phyloP scores from a whole-genome alignment of 2,113 vertebrate species.

The Dicerorhinus sumatrensis region DNA sequence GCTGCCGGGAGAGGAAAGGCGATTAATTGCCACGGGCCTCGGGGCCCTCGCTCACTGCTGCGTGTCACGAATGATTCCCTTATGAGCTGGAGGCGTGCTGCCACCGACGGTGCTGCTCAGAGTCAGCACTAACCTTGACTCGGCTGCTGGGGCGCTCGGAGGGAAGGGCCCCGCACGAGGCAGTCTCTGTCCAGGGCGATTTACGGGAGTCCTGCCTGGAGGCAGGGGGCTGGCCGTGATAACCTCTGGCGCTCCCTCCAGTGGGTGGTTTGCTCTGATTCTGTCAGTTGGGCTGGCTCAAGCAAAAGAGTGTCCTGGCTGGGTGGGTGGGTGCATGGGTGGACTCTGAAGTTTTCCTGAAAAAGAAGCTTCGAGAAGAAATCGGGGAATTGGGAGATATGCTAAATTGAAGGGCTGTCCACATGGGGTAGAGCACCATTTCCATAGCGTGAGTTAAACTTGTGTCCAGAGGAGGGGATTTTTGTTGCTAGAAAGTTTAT shows the following conservation, averaged over 20 bases:
- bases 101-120: not conserved
- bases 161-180: not conserved
- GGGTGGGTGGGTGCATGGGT: no score
- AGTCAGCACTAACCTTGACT: conserved; percentile 79
- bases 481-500: not conserved
- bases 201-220: conserved; percentile 57
- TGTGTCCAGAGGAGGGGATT: accelerated
- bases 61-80: conserved; percentile 73
- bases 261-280: conserved; percentile 56
- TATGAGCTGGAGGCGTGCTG: conserved; percentile 34
- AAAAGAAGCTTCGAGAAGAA: not conserved
- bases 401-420: accelerated
- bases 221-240: conserved; percentile 18
- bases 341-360: not conserved
- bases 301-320: not conserved
- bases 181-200: conserved; percentile 24
- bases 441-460: not conserved
- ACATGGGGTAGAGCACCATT: accelerated
- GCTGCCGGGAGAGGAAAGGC: not conserved
- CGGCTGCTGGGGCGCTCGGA: conserved; percentile 56
- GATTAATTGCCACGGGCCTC: conserved; percentile 78
- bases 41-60: conserved; percentile 25
- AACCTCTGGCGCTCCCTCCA: conserved; percentile 54
- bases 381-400: not conserved
- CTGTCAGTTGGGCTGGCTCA: conserved; percentile 12